These are phyloP conservation scores for Eubasilissa splendida DNA, from an alignment of 2,888 invertebrate genomes.

Conservation along the genomic window DNA sequence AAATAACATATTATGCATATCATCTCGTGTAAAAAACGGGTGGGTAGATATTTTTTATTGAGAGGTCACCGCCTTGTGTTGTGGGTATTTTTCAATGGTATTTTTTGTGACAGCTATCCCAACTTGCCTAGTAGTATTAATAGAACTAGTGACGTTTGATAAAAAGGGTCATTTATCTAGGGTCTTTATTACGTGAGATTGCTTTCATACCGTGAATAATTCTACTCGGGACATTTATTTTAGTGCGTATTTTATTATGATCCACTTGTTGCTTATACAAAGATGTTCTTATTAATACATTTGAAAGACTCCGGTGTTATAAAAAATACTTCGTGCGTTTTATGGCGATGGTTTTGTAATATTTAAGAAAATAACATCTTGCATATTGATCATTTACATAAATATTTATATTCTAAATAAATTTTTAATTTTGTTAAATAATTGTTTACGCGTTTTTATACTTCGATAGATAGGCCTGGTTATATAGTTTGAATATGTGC, in stretches of 20 bases:
- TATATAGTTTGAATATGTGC: too few species aligned
- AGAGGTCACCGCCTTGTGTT: constrained; percentile 23
- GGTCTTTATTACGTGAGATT: neutral
- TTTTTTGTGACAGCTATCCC: neutral
- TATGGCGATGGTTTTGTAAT: constrained; percentile 1
- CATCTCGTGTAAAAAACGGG: constrained; percentile 42
- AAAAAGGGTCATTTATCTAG: neutral
- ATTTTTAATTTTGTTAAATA: too few species aligned
- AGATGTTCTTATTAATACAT: constrained; percentile 14
- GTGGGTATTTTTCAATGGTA: neutral
- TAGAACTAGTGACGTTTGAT: constrained; percentile 1
- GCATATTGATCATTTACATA: too few species aligned
- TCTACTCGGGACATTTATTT: too few species aligned
- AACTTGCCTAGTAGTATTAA: neutral
- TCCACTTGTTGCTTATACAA: constrained; percentile 25
- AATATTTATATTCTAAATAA: too few species aligned
- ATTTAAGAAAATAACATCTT: too few species aligned
- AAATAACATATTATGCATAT: constrained; percentile 54
- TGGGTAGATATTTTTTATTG: constrained; percentile 23
- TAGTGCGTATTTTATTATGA: neutral
- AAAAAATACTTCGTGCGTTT: constrained; percentile 16
- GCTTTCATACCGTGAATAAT: too few species aligned
- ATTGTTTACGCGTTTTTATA: too few species aligned
- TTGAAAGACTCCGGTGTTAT: constrained; percentile 23
- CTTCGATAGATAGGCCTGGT: too few species aligned